Conservation (phyloP, 2,797 vertebrate species). For the Syndactyla subalaris region DNA sequence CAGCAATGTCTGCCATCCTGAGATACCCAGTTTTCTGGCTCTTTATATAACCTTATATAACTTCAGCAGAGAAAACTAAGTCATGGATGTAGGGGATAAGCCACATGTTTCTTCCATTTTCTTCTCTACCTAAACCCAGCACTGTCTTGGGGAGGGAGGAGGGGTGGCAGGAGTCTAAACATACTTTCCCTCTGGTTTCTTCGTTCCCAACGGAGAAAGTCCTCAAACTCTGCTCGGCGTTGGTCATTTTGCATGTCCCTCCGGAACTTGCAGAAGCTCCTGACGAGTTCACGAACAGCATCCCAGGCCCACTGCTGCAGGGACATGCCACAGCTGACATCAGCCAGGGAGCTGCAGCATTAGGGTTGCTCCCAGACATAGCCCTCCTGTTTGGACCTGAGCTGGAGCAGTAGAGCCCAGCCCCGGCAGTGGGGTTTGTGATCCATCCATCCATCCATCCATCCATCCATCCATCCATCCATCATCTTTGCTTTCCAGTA, state of each 20-base stretch:
- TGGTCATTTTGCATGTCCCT: conserved; percentile 8
- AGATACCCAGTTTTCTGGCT: neutral
- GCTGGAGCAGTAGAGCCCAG: neutral
- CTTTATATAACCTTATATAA: neutral
- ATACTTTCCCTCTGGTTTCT: conserved; percentile 72
- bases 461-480: too few relatives aligned
- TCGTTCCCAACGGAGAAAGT: conserved; percentile 65
- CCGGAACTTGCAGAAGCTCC: conserved; percentile 69
- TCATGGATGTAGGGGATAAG: neutral
- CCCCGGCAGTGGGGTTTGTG: neutral
- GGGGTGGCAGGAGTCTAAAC: neutral
- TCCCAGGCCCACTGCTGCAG: conserved; percentile 60
- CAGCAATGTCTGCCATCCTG: neutral
- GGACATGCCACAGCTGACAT: neutral
- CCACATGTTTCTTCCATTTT: neutral
- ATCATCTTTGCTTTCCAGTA: neutral
- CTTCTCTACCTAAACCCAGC: neutral
- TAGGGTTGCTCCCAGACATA: neutral
- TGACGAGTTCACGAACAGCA: conserved; percentile 51
- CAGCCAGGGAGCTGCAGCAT: neutral
- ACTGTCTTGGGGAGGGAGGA: neutral
- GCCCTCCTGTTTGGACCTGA: neutral
- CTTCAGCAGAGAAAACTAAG: neutral
- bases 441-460: neutral
- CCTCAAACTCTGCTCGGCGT: conserved; percentile 24